Conservation (phyloP, 2,888 invertebrate genomes). For the Amblyjoppa fuscipennis region DNA sequence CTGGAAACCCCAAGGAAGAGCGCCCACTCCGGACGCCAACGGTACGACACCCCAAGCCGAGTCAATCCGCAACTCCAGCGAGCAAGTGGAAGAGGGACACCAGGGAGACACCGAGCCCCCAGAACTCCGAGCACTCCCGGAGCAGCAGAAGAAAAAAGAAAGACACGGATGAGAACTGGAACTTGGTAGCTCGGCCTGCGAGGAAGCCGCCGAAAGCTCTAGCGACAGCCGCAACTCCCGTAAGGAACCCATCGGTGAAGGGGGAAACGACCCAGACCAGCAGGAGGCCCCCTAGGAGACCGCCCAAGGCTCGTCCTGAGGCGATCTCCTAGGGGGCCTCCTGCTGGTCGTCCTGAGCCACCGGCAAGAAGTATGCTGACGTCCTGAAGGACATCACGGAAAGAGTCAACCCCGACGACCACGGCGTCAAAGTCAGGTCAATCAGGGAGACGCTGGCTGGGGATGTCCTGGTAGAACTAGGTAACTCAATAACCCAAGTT, state of each 20-base stretch:
- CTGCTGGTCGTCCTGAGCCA: too few species aligned
- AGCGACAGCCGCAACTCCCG: background rate
- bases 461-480: slow-evolving; percentile 22
- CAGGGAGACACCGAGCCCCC: slow-evolving; percentile 2
- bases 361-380: slow-evolving; percentile 5
- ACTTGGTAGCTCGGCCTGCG: background rate
- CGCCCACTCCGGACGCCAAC: background rate
- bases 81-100: slow-evolving; percentile 12
- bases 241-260: background rate
- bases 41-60: background rate
- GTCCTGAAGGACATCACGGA: slow-evolving; percentile 15
- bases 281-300: background rate
- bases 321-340: too few species aligned
- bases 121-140: background rate
- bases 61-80: background rate
- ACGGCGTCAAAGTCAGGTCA: background rate
- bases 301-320: slow-evolving; percentile 4
- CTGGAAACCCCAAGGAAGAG: slow-evolving; percentile 1
- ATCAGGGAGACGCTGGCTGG: slow-evolving; percentile 11
- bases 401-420: background rate
- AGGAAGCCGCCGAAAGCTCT: background rate
- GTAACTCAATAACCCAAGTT: slow-evolving; percentile 15
- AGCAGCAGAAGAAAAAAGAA: background rate
- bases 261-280: background rate
- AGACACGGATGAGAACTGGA: background rate